These are phyloP conservation scores for Myotis lucifugus DNA, from an alignment of 2,113 vertebrate genomes.

Conservation along the genomic window DNA sequence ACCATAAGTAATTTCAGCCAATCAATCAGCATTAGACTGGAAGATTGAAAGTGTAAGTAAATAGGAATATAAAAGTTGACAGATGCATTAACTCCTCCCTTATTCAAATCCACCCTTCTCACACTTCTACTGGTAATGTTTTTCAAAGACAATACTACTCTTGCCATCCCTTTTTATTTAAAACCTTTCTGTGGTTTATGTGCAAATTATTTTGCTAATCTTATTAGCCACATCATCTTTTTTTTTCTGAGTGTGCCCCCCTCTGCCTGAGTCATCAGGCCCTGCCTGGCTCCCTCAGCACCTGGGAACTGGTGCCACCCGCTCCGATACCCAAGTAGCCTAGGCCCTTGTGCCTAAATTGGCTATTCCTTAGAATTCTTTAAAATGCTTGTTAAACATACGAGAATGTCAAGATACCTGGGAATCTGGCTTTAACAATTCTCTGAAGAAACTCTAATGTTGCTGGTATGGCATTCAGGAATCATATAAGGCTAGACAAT, in stretches of 20 bases:
- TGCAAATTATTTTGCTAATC: neutral
- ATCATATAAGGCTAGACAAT: neutral
- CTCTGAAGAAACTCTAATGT: neutral
- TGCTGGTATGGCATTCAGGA: neutral
- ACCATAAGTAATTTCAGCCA: neutral
- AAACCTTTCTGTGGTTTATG: neutral
- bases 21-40: neutral
- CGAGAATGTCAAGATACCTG: neutral
- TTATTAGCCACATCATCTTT: neutral
- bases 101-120: neutral
- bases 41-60: conserved; percentile 2
- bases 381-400: neutral
- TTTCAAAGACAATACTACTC: neutral
- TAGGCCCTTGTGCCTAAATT: neutral
- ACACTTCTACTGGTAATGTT: neutral
- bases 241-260: too few relatives aligned
- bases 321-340: neutral
- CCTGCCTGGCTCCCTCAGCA: too few relatives aligned
- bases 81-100: neutral
- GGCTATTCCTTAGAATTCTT: neutral
- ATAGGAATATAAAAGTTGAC: neutral
- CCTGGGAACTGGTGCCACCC: too few relatives aligned
- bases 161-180: neutral
- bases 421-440: neutral
- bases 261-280: too few relatives aligned